Evolutionary conservation across 2,113 vertebrate species (phyloP).

Genomic region (Silurus asotus): DNA sequence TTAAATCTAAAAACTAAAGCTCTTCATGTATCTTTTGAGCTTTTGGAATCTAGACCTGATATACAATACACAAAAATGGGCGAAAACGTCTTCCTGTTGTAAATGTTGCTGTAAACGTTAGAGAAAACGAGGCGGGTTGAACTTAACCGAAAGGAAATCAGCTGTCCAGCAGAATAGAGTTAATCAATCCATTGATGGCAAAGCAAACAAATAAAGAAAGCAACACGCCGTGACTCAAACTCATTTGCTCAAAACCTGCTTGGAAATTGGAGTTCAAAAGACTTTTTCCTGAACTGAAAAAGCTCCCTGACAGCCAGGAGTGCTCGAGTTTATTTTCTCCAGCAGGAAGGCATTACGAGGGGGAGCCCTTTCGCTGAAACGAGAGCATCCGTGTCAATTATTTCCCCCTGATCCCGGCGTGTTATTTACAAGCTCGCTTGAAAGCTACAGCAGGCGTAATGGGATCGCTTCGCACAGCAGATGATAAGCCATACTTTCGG

Average conservation of each 20-base stretch:
- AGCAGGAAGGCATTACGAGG: conserved; percentile 61
- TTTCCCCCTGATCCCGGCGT: conserved; percentile 72
- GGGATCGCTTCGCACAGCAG: conserved; percentile 71
- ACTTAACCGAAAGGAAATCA: neutral
- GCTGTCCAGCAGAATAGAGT: neutral
- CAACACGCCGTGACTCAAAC: neutral
- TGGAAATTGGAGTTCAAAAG: conserved; percentile 19
- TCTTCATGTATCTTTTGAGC: neutral
- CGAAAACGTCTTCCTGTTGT: neutral
- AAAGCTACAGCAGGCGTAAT: conserved; percentile 68
- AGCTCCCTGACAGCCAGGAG: conserved; percentile 36
- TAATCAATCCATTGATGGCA: neutral
- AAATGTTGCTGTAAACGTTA: neutral
- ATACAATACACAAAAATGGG: neutral
- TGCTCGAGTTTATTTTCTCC: conserved; percentile 65
- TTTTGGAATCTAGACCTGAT: neutral
- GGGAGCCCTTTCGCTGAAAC: conserved; percentile 64
- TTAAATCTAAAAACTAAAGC: neutral
- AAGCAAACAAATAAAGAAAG: neutral
- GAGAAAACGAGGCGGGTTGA: neutral
- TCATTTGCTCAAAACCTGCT: conserved; percentile 4
- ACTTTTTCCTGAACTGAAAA: neutral
- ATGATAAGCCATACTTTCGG: conserved; percentile 72
- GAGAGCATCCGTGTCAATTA: conserved; percentile 75
- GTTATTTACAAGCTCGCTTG: conserved; percentile 62